Conservation (phyloP, 2,797 vertebrate species). For the Halcyon smyrnensis region DNA sequence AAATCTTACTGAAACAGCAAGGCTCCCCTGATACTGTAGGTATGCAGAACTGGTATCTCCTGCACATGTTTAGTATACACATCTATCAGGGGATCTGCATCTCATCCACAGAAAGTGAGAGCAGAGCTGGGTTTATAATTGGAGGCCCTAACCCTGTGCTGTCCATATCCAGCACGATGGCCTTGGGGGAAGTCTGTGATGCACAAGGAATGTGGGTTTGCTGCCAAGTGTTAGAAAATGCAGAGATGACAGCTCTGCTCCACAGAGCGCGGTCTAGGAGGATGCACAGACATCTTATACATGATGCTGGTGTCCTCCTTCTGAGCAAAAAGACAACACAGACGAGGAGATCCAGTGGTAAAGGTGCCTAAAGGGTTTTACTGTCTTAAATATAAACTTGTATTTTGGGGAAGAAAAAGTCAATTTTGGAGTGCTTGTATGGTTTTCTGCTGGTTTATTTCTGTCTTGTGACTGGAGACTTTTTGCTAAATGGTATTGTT, state of each 20-base stretch:
- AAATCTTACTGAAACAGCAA: background rate
- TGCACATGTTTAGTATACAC: background rate
- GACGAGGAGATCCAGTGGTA: background rate
- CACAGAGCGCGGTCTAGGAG: background rate
- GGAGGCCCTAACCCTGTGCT: background rate
- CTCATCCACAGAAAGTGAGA: background rate
- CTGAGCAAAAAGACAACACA: background rate
- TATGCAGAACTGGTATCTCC: background rate
- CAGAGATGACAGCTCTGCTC: slow-evolving; percentile 4
- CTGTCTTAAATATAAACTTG: background rate
- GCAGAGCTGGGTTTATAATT: background rate
- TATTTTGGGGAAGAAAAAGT: background rate
- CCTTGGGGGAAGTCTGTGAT: slow-evolving; percentile 43
- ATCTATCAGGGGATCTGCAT: background rate
- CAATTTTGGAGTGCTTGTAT: background rate
- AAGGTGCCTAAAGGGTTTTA: background rate
- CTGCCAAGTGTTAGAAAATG: slow-evolving; percentile 43
- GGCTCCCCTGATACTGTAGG: background rate
- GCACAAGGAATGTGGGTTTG: slow-evolving; percentile 36
- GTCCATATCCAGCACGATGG: background rate
- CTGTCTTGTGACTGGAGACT: background rate
- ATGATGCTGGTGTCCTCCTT: background rate
- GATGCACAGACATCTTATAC: background rate
- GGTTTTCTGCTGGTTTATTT: background rate
- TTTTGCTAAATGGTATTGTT: background rate